phyloP scores from a whole-genome alignment of 2,888 invertebrate genomes.

The Chloroclysta siterata region DNA sequence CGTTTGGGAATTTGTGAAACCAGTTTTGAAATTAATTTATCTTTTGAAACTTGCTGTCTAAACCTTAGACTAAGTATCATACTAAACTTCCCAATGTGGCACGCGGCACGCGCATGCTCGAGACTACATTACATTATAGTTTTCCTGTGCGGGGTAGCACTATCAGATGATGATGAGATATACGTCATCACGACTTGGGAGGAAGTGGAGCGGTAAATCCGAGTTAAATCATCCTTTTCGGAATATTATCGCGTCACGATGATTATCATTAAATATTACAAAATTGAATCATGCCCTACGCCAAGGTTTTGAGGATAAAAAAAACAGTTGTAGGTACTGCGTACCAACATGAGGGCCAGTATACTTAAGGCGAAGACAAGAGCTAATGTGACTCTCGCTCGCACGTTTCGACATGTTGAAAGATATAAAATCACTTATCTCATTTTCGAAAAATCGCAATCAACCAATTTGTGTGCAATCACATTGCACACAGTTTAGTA shows the following conservation, averaged over 20 bases:
- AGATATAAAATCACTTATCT: too few relatives aligned
- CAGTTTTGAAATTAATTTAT: conserved; percentile 1
- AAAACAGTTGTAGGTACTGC: not conserved
- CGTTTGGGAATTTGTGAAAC: conserved; percentile 9
- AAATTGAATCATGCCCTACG: conserved; percentile 13
- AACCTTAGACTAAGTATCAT: too few relatives aligned
- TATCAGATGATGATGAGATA: not conserved
- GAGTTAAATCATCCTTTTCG: conserved; percentile 20
- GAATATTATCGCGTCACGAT: conserved; percentile 10
- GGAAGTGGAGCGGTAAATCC: conserved; percentile 28
- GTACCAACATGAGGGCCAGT: too few relatives aligned
- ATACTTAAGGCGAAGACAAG: too few relatives aligned
- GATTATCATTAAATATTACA: conserved; percentile 2
- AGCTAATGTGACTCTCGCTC: too few relatives aligned
- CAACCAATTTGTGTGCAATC: too few relatives aligned
- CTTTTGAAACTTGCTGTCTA: conserved; percentile 5
- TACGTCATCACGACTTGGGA: conserved; percentile 6
- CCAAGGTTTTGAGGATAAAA: conserved; percentile 4
- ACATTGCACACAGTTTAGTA: too few relatives aligned
- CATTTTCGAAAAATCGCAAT: too few relatives aligned
- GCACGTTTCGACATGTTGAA: too few relatives aligned
- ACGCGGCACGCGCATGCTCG: not conserved
- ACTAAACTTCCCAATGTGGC: conserved; percentile 18
- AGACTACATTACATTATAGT: not conserved
- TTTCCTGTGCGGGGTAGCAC: conserved; percentile 14